Percentiles rank a stretch among this genome's conserved stretches.
phyloP scores from a whole-genome alignment of 2,888 invertebrate species.

The Hyalella azteca region DNA sequence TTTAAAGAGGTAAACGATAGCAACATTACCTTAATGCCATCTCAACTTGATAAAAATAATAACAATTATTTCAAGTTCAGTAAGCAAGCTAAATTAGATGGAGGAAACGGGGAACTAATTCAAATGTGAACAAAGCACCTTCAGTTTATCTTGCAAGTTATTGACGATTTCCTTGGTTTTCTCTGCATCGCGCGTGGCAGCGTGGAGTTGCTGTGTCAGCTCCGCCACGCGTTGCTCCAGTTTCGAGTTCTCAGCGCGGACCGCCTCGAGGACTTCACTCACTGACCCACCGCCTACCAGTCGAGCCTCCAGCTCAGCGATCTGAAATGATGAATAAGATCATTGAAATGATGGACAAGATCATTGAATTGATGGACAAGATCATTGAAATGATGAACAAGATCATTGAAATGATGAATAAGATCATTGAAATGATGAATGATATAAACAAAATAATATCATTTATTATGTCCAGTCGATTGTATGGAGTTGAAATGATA shows the following conservation, averaged over 20 bases:
- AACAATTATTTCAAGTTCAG: not conserved
- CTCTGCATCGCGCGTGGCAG: not conserved
- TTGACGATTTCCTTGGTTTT: conserved; percentile 9
- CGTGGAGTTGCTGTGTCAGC: conserved; percentile 19
- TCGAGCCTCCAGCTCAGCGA: conserved; percentile 3
- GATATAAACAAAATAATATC: not conserved
- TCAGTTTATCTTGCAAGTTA: conserved; percentile 20
- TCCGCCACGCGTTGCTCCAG: conserved; percentile 22
- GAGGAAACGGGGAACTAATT: no score
- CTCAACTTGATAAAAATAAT: no score
- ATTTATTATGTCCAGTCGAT: no score
- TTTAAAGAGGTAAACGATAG: no score
- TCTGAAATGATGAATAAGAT: not conserved
- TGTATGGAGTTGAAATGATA: no score
- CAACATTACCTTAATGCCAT: no score
- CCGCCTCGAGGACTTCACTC: conserved; percentile 33
- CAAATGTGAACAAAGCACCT: no score
- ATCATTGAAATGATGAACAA: not conserved
- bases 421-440: not conserved
- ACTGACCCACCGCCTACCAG: conserved; percentile 25
- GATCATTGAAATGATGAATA: not conserved
- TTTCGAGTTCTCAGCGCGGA: conserved; percentile 22
- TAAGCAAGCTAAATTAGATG: not conserved
- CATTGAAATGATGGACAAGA: not conserved
- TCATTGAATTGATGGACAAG: not conserved